A percentile compares a stretch with the other conserved stretches of the same genome.
phyloP scores from a whole-genome alignment of 2,797 vertebrate species.

The Falco naumanni region DNA sequence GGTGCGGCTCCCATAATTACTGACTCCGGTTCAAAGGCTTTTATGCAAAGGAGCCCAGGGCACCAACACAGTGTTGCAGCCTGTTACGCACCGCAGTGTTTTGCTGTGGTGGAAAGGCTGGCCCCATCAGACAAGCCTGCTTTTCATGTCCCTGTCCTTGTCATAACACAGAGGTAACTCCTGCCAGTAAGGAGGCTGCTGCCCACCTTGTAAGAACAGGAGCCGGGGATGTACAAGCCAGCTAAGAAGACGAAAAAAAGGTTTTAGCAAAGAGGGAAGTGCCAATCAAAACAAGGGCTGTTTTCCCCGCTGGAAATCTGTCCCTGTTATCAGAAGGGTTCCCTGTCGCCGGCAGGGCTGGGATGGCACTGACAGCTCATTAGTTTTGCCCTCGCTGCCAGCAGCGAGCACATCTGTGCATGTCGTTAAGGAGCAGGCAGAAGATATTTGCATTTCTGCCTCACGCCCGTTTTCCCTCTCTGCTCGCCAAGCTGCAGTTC shows the following conservation, averaged over 20 bases:
- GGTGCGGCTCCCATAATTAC: constrained; percentile 29
- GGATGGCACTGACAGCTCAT: background rate
- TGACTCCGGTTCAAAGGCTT: constrained; percentile 51
- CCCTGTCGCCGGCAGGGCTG: background rate
- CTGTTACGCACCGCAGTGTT: background rate
- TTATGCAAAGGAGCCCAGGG: constrained; percentile 56
- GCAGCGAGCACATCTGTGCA: background rate
- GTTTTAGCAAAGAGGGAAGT: background rate
- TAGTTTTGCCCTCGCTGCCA: background rate
- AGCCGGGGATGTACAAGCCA: background rate
- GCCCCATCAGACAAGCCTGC: constrained; percentile 1
- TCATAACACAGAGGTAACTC: background rate
- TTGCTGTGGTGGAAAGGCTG: constrained; percentile 2
- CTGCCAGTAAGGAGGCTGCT: background rate
- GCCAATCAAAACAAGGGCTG: background rate
- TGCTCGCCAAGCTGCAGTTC: background rate
- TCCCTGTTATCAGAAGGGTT: background rate
- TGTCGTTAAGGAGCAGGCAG: background rate
- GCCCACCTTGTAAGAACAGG: background rate
- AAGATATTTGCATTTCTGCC: background rate
- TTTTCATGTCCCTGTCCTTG: background rate
- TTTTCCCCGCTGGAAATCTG: background rate
- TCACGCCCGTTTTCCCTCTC: background rate
- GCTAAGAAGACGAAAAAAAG: background rate
- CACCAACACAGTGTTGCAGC: constrained; percentile 34